Percentiles rank a stretch among this genome's conserved stretches.
Conservation (phyloP, 1,140 invertebrate species). For the Lithobius niger region DNA sequence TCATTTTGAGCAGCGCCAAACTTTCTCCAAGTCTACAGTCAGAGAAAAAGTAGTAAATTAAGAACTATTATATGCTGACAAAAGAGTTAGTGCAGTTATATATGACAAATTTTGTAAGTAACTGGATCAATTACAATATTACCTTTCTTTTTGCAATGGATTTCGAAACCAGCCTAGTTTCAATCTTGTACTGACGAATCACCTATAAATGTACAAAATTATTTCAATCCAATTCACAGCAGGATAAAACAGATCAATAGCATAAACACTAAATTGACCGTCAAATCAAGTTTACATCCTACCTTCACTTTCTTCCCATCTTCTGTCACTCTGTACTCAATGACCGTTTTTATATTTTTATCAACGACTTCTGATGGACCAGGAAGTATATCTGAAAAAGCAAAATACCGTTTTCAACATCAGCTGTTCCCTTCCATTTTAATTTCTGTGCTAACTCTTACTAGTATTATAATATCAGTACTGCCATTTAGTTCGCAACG, state of each 20-base stretch:
- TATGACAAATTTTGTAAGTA: too few species aligned
- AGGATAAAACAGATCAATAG: neutral
- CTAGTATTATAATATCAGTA: too few species aligned
- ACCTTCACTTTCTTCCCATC: conserved; percentile 64
- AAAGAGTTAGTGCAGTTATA: neutral
- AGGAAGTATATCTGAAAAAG: conserved; percentile 46
- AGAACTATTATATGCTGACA: neutral
- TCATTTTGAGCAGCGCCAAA: conserved; percentile 82
- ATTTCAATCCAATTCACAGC: too few species aligned
- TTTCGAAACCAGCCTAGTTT: conserved; percentile 80
- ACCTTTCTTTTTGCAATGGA: conserved; percentile 75
- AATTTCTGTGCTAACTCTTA: too few species aligned
- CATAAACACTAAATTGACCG: conserved; percentile 4
- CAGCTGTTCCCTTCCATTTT: too few species aligned
- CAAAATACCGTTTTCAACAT: too few species aligned
- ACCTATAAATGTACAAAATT: conserved; percentile 42
- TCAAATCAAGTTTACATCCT: too few species aligned
- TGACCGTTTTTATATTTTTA: conserved; percentile 79
- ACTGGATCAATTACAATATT: too few species aligned
- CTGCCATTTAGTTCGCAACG: too few species aligned
- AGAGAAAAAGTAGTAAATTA: neutral
- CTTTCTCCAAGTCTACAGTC: conserved; percentile 61
- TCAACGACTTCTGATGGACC: conserved; percentile 65
- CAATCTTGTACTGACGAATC: conserved; percentile 79
- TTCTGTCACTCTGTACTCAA: conserved; percentile 82